Base-by-base conservation (phyloP, 2,888 invertebrate genomes). In the Camponotus fellah region DNA sequence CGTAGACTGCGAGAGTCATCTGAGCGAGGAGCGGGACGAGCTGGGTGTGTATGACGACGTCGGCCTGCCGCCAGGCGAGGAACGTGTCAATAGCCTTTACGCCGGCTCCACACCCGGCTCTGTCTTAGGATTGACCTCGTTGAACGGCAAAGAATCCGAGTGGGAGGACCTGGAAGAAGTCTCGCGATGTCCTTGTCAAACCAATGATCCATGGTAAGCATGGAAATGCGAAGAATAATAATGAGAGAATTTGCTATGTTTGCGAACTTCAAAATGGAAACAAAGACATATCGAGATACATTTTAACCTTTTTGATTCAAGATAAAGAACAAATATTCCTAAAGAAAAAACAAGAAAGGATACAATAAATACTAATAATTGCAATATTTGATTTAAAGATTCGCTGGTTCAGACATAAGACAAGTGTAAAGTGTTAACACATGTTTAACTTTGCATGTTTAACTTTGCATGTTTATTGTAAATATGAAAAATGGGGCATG, bases 51-150 rank as follows among this genome's bases (percentile, higher is more conserved):
- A 94, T 85, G 94, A 94, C 82, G 93, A 94, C 84, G 93, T 94
- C 26, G 91, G 89, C 62, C 83, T 92, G 69, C 91, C 90, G 40
- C 32, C 71, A 17, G 83, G 88, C 64, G 92, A 94, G 86, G 94
- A 94, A 81, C 92, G 93, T 58, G 92, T 94, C 71, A 95, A 95
- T 85, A 94, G 94, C 81, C 85, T 95, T 34, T 95, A 95, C 80
- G 93, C 91, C 3, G 93, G 93, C n/a, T 92, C 92, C 46, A 86
- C 89, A 40, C 83, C 87, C 26, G 90, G 90, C n/a, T 91, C 89
- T 17, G 74, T 91, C 62, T 66, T 87, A 6, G 89, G 90, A 46
- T 87, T 87, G n/a, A 75, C 83, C 46, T 79, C 71, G 79, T 82
- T 74, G 65, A 89, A 86, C 71, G 91, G 92, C 56, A 93, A 94